Base-by-base conservation (phyloP, 2,888 invertebrate genomes). In the Oscheius sp. region DNA sequence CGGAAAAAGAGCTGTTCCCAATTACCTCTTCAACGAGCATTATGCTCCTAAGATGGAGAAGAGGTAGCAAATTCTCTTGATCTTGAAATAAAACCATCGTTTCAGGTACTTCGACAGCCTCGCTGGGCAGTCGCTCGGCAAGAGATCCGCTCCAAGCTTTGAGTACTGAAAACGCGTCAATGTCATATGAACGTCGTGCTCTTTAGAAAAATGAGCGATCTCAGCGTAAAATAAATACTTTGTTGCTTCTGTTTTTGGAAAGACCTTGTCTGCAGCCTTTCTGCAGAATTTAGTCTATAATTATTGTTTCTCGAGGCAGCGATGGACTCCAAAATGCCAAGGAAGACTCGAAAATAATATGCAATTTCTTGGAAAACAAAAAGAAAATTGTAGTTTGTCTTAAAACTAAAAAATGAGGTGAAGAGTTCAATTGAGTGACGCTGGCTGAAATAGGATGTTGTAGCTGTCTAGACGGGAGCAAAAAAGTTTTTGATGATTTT, bases 81-180 rank as follows among this genome's bases (percentile, higher is more conserved):
- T 34, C 8, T 20, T 6, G 4, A 17, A 12, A 15, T 27, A 61
- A 5, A 2, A 27, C 12, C 23, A 61, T 42, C 2, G 17, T 71
- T 72, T 48, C 67, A 72, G 83, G 64, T 82, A 83, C 55, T 82
- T 83, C 61, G 83, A 83, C 70, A 76, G 77, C 34, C 71, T 83
- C 29, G 81, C 82, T 6, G 83, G 83, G 0, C 81, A 83, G 70
- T 78, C 80, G 17, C 73, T 82, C 65, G 81, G 82, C 34, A 81
- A 82, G 63, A 52, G 65, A 53, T 65, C 65, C 2, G 52, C 55
- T 33, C 64, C 64, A 6, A 12, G 23, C 25, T 64, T 48, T n/a
- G 64, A 64, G 17, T 46, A 48, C 25, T 64, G 42, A 45, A 50
- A 50, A 31, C 20, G 12, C 17, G 12, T 55, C 55, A 12, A 17